Base-by-base conservation (phyloP, 1,140 invertebrate species). In the Zaprionus gabonicus region DNA sequence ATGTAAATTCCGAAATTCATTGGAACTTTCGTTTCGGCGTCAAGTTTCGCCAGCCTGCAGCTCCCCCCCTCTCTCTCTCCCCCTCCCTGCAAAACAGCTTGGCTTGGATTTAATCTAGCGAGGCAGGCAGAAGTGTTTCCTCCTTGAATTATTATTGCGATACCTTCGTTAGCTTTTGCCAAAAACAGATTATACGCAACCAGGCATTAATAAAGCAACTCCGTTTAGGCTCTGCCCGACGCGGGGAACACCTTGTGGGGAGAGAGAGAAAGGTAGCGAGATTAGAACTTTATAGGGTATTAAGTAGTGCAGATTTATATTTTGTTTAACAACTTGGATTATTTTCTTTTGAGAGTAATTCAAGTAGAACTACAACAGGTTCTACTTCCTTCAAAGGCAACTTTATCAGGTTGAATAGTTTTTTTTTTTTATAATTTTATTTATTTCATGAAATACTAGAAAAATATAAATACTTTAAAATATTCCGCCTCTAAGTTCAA, bases 1-100 rank as follows among this genome's bases (percentile, higher is more conserved):
- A 51, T 60, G 67, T 46, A 51, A 38, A 38, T 68, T 58, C 27
- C 13, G 13, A 58, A 68, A 34, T 51, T 46, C 41, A 23, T 58
- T 49, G 41, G 59, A 62, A 62, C 41, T 62, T 62, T 62, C 17
- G 25, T 49, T 49, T 31, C 7, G 12, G 57, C 10, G 5, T 41
- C 36, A 59, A 25, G 46, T 51, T 51, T 51, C 20, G 46, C n/a
- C 1, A 1, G 1, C 1, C 9, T 28, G 27, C 27, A 28, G 27
- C 27, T 28, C 27, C 17, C 46, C 5, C 13, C 5, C 5, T 4
- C 38, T 41, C 46, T 17, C n/a, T 17, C 41, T 17, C 41, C n/a
- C 5, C 6, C 38, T 41, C 5, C n/a, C 38, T 5, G 38, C 15
- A 41, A 6, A 41, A 15, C 38, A 46, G 41, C n/a, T 17, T 46